These are phyloP conservation scores for Callyntrura guangdongensis DNA, from an alignment of 2,888 invertebrate species.

Conservation along the genomic window DNA sequence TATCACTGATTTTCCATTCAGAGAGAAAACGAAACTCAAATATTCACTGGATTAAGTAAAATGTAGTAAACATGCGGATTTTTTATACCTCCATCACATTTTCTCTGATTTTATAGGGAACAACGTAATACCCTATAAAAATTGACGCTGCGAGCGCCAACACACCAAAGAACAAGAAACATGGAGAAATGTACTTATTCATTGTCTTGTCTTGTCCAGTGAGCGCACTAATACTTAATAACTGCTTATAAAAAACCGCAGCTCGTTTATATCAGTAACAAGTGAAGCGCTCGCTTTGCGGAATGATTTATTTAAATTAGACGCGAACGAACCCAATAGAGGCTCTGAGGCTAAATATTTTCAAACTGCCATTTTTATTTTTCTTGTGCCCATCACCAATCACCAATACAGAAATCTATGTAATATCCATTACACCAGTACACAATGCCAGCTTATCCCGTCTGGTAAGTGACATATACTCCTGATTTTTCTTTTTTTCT, in stretches of 20 bases:
- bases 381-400: not conserved
- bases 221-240: not conserved
- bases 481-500: not conserved
- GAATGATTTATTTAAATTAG: not conserved
- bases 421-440: not conserved
- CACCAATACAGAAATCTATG: not conserved
- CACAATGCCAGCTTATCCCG: not conserved
- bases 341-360: not conserved
- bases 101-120: constrained; percentile 59
- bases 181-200: constrained; percentile 65
- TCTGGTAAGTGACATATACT: not conserved
- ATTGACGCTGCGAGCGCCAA: constrained; percentile 51
- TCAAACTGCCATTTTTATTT: not conserved
- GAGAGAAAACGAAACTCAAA: too few relatives aligned
- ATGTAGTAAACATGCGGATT: not conserved
- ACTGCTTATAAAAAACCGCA: not conserved
- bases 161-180: constrained; percentile 52
- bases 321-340: not conserved
- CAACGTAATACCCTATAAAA: constrained; percentile 58
- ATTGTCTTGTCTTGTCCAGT: constrained; percentile 32
- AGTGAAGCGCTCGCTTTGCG: not conserved
- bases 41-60: not conserved
- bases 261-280: not conserved
- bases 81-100: constrained; percentile 54
- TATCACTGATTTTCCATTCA: too few relatives aligned